Evolutionary conservation across 2,888 invertebrate genomes (phyloP), one percentile per base, ranked within the genome.

Genomic region (Flexamia atlantica): DNA sequence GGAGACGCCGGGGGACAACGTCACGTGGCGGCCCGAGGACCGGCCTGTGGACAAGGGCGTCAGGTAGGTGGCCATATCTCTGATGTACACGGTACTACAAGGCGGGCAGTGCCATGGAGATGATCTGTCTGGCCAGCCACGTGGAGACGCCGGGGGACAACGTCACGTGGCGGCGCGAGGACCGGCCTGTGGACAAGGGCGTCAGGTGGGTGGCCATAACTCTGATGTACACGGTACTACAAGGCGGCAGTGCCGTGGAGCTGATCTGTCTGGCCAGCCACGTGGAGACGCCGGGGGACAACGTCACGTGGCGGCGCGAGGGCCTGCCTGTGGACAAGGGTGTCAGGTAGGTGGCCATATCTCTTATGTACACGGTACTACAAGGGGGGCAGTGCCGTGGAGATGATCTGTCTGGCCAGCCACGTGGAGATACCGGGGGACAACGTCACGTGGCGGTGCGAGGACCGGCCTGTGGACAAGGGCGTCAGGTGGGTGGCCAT

Each of bases 301-400:
- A 90, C 60, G 91, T 93, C 87, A 89, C 91, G 87, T 93, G 92
- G 93, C 86, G 93, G 93, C 89, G 93, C 93, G 89, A 92, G 92
- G 82, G 92, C 92, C 79, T 90, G 92, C 87, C 90, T 90, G 86
- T 92, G 93, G 87, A 91, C 92, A 76, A 91, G 93, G 89, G 90
- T 93, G 85, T 93, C 36, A 36, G 36, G 36, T 36, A 9, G 9
- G 36, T 36, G 36, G 9, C 4, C 36, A 36, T 36, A 36, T 7
- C 36, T 36, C 4, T 36, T 7, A n/a, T 36, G 36, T 36, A 36
- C 36, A 36, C 36, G 36, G 9, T 36, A 93, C 89, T 92, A 93
- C 88, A 93, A 93, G 88, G 92, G 92, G 36, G 93, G 92, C 60
- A 92, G 92, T 87, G 90, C 36, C 36, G 89, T 93, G 84, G 92